Conservation (phyloP, 2,113 vertebrate species). For the Chionis minor region DNA sequence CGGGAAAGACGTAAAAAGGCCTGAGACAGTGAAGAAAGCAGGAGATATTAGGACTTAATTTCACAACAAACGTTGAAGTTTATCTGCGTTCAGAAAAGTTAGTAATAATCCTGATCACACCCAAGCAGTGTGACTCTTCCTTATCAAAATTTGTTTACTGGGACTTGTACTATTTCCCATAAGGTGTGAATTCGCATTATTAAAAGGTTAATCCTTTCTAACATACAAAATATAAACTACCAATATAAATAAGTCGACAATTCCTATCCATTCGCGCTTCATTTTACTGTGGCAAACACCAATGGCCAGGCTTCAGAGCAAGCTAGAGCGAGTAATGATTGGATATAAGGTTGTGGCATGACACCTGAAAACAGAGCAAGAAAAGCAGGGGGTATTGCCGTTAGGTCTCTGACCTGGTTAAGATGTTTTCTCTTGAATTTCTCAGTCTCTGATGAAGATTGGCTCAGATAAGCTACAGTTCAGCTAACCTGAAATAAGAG, state of each 20-base stretch:
- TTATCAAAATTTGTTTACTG: background rate
- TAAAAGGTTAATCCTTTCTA: background rate
- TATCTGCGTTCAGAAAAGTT: background rate
- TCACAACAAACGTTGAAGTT: background rate
- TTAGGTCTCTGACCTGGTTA: background rate
- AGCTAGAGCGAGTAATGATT: background rate
- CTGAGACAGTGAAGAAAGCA: background rate
- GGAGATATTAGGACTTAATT: background rate
- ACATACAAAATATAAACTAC: background rate
- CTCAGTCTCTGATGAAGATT: background rate
- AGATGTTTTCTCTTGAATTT: background rate
- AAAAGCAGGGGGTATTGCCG: background rate
- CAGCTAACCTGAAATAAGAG: background rate
- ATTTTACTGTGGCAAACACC: background rate
- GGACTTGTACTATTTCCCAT: background rate
- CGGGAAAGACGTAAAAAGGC: background rate
- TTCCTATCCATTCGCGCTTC: background rate
- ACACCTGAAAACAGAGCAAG: background rate
- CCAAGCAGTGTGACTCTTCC: background rate
- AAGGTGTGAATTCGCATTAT: background rate
- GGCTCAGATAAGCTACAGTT: background rate
- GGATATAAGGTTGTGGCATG: background rate
- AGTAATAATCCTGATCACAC: background rate
- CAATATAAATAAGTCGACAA: background rate
- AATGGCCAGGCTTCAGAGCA: background rate